phyloP scores from a whole-genome alignment of 1,140 invertebrate species.

The Hycleus phaleratus region DNA sequence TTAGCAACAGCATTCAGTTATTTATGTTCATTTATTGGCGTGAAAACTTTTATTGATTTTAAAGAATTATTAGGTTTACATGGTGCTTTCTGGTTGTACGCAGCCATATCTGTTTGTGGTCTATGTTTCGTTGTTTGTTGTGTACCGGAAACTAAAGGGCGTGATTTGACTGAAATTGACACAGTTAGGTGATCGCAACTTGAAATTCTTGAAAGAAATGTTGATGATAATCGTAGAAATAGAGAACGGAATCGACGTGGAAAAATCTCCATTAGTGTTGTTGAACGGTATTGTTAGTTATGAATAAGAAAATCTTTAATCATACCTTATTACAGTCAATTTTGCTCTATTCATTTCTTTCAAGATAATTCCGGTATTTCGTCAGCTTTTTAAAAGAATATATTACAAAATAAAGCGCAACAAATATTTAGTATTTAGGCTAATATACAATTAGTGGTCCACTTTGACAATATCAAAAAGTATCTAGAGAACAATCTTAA shows the following conservation, averaged over 20 bases:
- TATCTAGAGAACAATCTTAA: no score
- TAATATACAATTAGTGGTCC: conserved; percentile 2
- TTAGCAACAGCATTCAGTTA: conserved; percentile 80
- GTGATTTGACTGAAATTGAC: conserved; percentile 81
- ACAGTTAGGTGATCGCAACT: conserved; percentile 39
- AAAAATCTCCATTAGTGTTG: conserved; percentile 30
- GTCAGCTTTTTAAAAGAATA: background rate
- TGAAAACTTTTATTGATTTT: conserved; percentile 80
- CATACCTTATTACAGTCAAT: background rate
- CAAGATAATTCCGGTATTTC: background rate
- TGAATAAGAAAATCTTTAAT: background rate
- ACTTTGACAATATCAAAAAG: conserved; percentile 16
- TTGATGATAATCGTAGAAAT: no score
- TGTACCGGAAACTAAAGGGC: conserved; percentile 86
- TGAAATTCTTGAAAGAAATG: no score
- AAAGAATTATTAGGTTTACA: conserved; percentile 66
- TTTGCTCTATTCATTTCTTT: background rate
- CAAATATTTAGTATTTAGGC: background rate
- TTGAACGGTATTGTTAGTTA: conserved; percentile 32
- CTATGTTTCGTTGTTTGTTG: conserved; percentile 76
- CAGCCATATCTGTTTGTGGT: conserved; percentile 72
- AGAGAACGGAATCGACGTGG: conserved; percentile 17
- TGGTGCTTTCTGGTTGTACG: conserved; percentile 84
- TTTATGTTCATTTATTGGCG: conserved; percentile 79
- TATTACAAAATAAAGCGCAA: no score